Percentiles rank a stretch among this genome's conserved stretches.
Conservation (phyloP, 2,797 vertebrate genomes). For the Poecilia picta region DNA sequence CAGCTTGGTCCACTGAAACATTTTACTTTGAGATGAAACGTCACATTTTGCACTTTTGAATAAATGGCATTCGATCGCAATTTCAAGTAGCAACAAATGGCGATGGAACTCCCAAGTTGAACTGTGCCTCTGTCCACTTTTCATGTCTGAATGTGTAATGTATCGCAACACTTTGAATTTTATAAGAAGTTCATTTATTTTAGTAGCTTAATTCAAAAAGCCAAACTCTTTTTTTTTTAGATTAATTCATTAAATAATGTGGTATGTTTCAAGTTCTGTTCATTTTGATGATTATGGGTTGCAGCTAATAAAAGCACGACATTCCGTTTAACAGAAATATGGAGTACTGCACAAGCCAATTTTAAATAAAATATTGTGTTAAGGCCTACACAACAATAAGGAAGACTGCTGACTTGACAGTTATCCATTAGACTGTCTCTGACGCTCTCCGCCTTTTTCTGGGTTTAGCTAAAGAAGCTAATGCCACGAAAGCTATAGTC, state of each 20-base stretch:
- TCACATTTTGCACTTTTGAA: constrained; percentile 25
- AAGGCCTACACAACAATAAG: background rate
- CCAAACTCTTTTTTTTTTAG: background rate
- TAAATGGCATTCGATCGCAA: constrained; percentile 52
- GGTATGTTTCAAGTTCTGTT: constrained; percentile 1
- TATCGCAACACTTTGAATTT: background rate
- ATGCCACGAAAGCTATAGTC: background rate
- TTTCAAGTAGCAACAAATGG: constrained; percentile 32
- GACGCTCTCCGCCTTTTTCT: background rate
- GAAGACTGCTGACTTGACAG: constrained; percentile 4
- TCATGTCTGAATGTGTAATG: constrained; percentile 10
- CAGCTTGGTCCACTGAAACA: constrained; percentile 45
- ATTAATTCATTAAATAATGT: background rate
- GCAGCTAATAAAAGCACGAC: background rate
- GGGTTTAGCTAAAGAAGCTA: background rate
- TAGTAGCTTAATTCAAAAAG: background rate
- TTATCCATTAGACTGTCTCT: background rate
- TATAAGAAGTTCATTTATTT: background rate
- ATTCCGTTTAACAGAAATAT: background rate
- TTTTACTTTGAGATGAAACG: constrained; percentile 34
- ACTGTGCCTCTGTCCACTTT: constrained; percentile 29
- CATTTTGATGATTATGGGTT: too few relatives aligned
- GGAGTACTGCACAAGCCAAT: background rate
- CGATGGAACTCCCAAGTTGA: constrained; percentile 9
- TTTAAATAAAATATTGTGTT: background rate